These are phyloP conservation scores for Beris morrisii DNA, from an alignment of 2,888 invertebrate species.

Conservation along the genomic window DNA sequence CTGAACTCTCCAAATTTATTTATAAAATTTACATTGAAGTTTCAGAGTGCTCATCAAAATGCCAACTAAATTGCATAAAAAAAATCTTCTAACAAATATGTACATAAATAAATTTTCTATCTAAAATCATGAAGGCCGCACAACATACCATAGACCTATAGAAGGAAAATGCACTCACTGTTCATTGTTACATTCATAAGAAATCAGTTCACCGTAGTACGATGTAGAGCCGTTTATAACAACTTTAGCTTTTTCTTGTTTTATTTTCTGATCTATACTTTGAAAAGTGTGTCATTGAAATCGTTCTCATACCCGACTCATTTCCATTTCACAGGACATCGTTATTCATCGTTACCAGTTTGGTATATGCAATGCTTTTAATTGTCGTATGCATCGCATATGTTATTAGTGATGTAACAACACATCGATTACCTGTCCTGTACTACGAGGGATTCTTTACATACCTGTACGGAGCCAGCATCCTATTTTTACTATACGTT, in stretches of 20 bases:
- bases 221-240: too few relatives aligned
- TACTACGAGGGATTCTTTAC: constrained; percentile 96
- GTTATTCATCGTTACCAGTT: constrained; percentile 92
- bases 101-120: too few relatives aligned
- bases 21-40: too few relatives aligned
- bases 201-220: too few relatives aligned
- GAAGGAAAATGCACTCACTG: too few relatives aligned
- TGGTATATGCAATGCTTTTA: constrained; percentile 92
- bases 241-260: neutral
- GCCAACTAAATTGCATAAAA: too few relatives aligned
- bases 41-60: too few relatives aligned
- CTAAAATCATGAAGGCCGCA: too few relatives aligned
- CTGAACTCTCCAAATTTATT: too few relatives aligned
- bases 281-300: neutral
- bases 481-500: constrained; percentile 89
- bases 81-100: too few relatives aligned
- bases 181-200: too few relatives aligned
- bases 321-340: constrained; percentile 71
- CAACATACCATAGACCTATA: too few relatives aligned
- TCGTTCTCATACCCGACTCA: neutral
- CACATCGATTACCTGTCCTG: constrained; percentile 86
- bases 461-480: constrained; percentile 90
- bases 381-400: constrained; percentile 92
- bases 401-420: constrained; percentile 92
- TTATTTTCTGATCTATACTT: neutral